Conservation (phyloP, 2,113 vertebrate genomes). For the Oreotragus oreotragus region DNA sequence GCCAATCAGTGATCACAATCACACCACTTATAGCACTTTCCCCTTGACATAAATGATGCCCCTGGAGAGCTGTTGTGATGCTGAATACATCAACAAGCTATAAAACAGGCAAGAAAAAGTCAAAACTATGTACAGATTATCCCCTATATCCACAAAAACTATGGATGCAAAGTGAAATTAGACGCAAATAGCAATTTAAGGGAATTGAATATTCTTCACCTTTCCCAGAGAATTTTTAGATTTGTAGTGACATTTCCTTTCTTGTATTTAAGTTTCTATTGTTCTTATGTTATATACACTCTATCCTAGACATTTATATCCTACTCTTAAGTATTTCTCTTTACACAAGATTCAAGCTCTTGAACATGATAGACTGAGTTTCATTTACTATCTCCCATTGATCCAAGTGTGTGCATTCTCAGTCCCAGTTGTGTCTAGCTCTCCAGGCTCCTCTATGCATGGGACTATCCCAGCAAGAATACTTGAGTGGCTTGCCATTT, state of each 20-base stretch:
- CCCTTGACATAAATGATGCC: neutral
- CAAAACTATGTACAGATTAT: neutral
- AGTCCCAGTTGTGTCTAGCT: neutral
- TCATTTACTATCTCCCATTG: neutral
- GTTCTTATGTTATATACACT: neutral
- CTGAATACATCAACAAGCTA: neutral
- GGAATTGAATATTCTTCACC: neutral
- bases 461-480: neutral
- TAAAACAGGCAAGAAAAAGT: neutral
- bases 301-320: neutral
- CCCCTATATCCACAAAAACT: neutral
- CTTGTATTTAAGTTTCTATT: neutral
- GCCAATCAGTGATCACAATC: neutral
- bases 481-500: neutral
- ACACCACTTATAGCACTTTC: neutral
- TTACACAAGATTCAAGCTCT: neutral
- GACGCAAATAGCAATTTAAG: neutral
- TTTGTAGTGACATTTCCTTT: neutral
- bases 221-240: neutral
- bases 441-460: neutral
- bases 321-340: neutral
- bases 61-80: neutral
- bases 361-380: neutral
- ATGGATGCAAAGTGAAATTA: neutral
- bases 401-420: neutral